Evolutionary conservation across 37 sponge, comb jelly and placozoan species (phyloP).

Genomic region (Tethya wilhelma): DNA sequence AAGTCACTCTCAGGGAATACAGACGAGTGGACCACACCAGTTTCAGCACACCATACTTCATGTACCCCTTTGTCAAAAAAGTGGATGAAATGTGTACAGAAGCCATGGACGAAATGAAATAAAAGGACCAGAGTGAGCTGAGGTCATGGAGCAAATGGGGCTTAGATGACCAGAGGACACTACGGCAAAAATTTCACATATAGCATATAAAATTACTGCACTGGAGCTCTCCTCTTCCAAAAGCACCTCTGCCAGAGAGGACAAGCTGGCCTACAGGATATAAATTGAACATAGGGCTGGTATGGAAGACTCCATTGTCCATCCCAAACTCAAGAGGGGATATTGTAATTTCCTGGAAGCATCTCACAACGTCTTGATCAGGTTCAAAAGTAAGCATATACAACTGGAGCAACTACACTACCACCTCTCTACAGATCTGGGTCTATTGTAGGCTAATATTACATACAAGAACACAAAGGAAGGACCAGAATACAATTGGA

Average conservation of each 20-base stretch:
- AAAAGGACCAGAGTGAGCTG: background rate
- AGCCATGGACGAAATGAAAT: slow-evolving; percentile 33
- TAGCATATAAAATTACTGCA: slow-evolving; percentile 8
- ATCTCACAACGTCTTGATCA: too few relatives aligned
- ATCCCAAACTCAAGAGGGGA: too few relatives aligned
- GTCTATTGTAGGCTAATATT: too few relatives aligned
- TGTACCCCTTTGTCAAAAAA: slow-evolving; percentile 15
- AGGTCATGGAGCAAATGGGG: slow-evolving; percentile 45
- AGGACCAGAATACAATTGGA: slow-evolving; percentile 34
- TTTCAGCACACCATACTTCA: background rate
- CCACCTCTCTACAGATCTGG: too few relatives aligned
- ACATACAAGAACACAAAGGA: background rate
- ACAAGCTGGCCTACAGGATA: slow-evolving; percentile 34
- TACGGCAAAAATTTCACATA: slow-evolving; percentile 20
- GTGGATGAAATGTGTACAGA: slow-evolving; percentile 30
- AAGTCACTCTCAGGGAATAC: slow-evolving; percentile 11
- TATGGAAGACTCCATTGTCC: background rate
- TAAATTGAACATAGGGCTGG: slow-evolving; percentile 29
- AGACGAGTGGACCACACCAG: background rate
- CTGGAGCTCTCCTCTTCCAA: slow-evolving; percentile 29
- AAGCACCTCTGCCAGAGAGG: slow-evolving; percentile 46
- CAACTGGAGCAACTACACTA: slow-evolving; percentile 7
- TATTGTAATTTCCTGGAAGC: slow-evolving; percentile 20
- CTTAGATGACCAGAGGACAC: slow-evolving; percentile 18
- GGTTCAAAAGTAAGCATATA: slow-evolving; percentile 12